These are phyloP conservation scores for Cygnus olor DNA, from an alignment of 2,797 vertebrate species.

Conservation along the genomic window DNA sequence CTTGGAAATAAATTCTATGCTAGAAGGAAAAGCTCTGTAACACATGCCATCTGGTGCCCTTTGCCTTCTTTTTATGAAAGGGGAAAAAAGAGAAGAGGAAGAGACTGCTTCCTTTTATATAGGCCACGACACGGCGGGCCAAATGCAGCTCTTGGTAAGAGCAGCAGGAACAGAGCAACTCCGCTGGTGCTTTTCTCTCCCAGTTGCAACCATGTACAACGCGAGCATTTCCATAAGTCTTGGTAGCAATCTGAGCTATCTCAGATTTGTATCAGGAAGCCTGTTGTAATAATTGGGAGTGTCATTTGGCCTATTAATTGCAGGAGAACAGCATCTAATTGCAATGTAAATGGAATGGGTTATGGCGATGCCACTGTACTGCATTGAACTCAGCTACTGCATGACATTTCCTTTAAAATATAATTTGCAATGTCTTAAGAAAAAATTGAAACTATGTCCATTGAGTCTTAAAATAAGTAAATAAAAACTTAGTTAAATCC, in stretches of 20 bases:
- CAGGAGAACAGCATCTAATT: constrained; percentile 28
- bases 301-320: constrained; percentile 42
- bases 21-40: constrained; percentile 51
- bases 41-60: constrained; percentile 51
- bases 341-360: constrained; percentile 10
- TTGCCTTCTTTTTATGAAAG: not conserved
- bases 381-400: not conserved
- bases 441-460: not conserved
- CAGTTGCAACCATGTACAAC: not conserved
- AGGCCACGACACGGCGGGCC: not conserved
- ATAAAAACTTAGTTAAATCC: not conserved
- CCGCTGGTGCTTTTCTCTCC: not conserved
- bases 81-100: not conserved
- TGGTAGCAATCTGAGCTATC: not conserved
- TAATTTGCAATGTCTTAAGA: not conserved
- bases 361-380: not conserved
- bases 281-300: constrained; percentile 10
- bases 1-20: constrained; percentile 65
- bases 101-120: not conserved
- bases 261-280: constrained; percentile 20
- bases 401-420: not conserved
- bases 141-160: not conserved
- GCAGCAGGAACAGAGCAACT: not conserved
- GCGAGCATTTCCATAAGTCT: not conserved
- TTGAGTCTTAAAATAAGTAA: not conserved